Conservation (phyloP, 1,140 invertebrate species). For the Rhagoletis zephyria region DNA sequence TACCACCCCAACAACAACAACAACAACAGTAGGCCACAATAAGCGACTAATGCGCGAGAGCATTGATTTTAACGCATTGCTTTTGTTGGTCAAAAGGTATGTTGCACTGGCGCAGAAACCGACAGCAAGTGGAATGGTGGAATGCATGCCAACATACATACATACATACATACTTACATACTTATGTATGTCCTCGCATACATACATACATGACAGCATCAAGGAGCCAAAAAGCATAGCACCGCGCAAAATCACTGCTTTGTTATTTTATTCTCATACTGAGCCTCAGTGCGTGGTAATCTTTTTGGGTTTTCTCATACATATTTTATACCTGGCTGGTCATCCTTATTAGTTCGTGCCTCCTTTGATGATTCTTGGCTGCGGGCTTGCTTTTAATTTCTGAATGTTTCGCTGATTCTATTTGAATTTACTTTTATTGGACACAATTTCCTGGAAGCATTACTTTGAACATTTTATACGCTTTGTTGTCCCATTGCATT, state of each 20-base stretch:
- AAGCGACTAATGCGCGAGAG: slow-evolving; percentile 16
- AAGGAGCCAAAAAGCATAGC: background rate
- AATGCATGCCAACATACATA: background rate
- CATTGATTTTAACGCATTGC: slow-evolving; percentile 22
- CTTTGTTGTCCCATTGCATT: slow-evolving; percentile 45
- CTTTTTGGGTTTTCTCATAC: background rate
- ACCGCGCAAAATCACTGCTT: slow-evolving; percentile 6
- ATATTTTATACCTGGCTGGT: slow-evolving; percentile 25
- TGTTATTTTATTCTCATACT: background rate
- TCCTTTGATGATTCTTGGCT: background rate
- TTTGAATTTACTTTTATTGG: slow-evolving; percentile 55
- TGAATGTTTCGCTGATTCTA: slow-evolving; percentile 43
- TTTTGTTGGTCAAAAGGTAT: slow-evolving; percentile 12
- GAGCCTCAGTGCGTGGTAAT: background rate
- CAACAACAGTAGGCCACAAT: background rate
- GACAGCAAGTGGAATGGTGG: slow-evolving; percentile 51
- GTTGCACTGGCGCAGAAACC: slow-evolving; percentile 39
- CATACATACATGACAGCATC: background rate
- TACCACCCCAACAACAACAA: background rate
- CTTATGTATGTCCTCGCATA: background rate
- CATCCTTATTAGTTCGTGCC: slow-evolving; percentile 39
- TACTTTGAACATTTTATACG: slow-evolving; percentile 4
- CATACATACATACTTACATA: too few species aligned
- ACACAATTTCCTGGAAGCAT: slow-evolving; percentile 34
- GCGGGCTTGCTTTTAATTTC: slow-evolving; percentile 36